Evolutionary conservation across 37 sponge, comb jelly and placozoan genomes (phyloP), one percentile per base, ranked within the genome.

Genomic region (Petrosia ficiformis): DNA sequence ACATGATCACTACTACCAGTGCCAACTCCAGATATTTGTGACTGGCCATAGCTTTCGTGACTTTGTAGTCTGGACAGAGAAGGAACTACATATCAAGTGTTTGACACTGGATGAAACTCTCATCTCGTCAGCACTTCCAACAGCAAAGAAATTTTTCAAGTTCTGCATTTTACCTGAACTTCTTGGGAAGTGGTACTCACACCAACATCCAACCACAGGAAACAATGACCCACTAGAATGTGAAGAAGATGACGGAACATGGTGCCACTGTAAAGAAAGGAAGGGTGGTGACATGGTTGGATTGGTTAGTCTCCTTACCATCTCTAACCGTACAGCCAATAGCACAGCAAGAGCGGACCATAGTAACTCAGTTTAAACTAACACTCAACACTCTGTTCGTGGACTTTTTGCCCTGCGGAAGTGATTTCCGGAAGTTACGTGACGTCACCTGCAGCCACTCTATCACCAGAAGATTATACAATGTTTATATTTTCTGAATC

Each of bases 221-320:
- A 10, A 19, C 54, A 48, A 10, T 19, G n/a, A n/a, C n/a, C 54
- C 54, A 19, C 16, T 48, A 16, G 14, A 48, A 48, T 33, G 56
- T 22, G 71, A 75, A 26, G 77, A 75, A 41, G 77, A 76, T 68
- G 64, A 58, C 44, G 84, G 77, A 26, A 59, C 26, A 1, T 83
- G 76, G 72, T 75, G 84, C 43, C 43, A 35, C 41, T 83, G 84
- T 43, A 29, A 70, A 68, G 71, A 68, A 37, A 16, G 6, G 33
- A 76, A 75, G 40, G 72, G 77, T 70, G 84, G 77, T 31, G 71
- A 68, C 16, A 70, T 83, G 70, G 56, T 68, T 70, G 76, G n/a
- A n/a, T 44, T 0, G 74, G 82, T 67, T 75, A 82, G n/a, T n/a
- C n/a, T n/a, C n/a, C n/a, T n/a, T n/a, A n/a, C n/a, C n/a, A n/a